Evolutionary conservation across 2,888 invertebrate genomes (phyloP).

Genomic region (Gymnosoma rotundatum): DNA sequence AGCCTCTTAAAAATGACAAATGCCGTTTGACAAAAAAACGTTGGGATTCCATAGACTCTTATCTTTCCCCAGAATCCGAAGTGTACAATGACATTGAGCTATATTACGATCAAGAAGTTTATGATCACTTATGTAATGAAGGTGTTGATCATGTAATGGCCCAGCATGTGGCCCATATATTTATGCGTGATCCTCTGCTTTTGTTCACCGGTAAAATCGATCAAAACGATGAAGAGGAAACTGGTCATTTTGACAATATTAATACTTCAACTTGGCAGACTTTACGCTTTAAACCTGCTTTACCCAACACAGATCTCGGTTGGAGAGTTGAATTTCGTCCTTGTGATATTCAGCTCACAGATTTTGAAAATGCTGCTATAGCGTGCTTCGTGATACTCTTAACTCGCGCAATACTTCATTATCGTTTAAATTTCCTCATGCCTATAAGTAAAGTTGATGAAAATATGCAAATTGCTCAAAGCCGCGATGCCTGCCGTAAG

Average conservation of each 20-base stretch:
- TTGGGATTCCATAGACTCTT: constrained; percentile 98
- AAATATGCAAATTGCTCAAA: constrained; percentile 98
- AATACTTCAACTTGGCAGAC: constrained; percentile 99
- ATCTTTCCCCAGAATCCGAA: constrained; percentile 94
- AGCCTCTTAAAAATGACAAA: constrained; percentile 88
- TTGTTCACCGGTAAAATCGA: constrained; percentile 96
- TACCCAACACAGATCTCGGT: constrained; percentile 97
- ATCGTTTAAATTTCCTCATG: constrained; percentile 96
- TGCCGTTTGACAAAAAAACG: constrained; percentile 96
- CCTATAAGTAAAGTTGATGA: constrained; percentile 99
- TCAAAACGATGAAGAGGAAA: constrained; percentile 95
- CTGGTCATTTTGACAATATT: constrained; percentile 99
- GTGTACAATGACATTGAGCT: constrained; percentile 97
- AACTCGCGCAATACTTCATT: constrained; percentile 97
- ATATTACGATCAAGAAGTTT: constrained; percentile 92
- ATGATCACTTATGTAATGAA: constrained; percentile 90
- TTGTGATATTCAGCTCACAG: constrained; percentile 98
- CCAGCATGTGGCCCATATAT: constrained; percentile 98
- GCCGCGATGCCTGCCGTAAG: constrained; percentile 91
- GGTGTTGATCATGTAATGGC: constrained; percentile 97
- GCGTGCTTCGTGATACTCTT: constrained; percentile 98
- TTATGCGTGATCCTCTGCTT: constrained; percentile 98
- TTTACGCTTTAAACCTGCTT: constrained; percentile 99
- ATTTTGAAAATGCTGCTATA: constrained; percentile 99
- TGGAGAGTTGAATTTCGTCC: constrained; percentile 99